A percentile compares a stretch with the other conserved stretches of the same genome.
Conservation (phyloP, 2,113 vertebrate genomes). For the Scatophagus argus region DNA sequence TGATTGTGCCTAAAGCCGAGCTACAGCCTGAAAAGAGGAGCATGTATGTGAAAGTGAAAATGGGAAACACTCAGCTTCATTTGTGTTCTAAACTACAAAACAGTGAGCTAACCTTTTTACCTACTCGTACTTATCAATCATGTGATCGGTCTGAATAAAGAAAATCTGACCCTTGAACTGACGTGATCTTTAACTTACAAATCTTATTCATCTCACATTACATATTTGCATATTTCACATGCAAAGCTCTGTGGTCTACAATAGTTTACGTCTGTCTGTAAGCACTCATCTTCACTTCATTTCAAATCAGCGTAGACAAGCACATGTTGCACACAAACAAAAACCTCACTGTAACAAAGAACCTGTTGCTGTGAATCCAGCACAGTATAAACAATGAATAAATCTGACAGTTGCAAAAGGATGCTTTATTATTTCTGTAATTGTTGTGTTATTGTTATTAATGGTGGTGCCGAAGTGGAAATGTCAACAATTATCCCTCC, state of each 20-base stretch:
- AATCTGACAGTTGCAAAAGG: neutral
- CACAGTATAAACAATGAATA: too few relatives aligned
- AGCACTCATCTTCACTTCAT: constrained; percentile 4
- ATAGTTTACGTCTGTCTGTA: constrained; percentile 9
- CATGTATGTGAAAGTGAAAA: neutral
- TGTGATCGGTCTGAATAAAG: neutral
- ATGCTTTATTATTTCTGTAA: constrained; percentile 6
- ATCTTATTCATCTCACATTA: neutral
- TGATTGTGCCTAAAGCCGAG: neutral
- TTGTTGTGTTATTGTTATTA: constrained; percentile 15
- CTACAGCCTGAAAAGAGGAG: neutral
- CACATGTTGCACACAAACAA: constrained; percentile 8
- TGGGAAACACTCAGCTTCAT: neutral
- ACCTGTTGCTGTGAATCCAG: neutral
- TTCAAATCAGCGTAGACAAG: neutral
- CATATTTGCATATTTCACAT: neutral
- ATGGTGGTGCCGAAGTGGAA: neutral
- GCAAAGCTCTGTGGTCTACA: neutral
- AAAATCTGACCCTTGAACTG: neutral
- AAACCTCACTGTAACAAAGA: constrained; percentile 1
- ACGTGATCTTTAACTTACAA: neutral
- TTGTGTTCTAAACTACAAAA: neutral
- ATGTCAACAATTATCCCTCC: constrained; percentile 3
- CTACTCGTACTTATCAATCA: too few relatives aligned
- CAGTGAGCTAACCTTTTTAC: neutral